Base-by-base conservation (phyloP, 2,113 vertebrate species). In the Phalacrocorax pelagicus region DNA sequence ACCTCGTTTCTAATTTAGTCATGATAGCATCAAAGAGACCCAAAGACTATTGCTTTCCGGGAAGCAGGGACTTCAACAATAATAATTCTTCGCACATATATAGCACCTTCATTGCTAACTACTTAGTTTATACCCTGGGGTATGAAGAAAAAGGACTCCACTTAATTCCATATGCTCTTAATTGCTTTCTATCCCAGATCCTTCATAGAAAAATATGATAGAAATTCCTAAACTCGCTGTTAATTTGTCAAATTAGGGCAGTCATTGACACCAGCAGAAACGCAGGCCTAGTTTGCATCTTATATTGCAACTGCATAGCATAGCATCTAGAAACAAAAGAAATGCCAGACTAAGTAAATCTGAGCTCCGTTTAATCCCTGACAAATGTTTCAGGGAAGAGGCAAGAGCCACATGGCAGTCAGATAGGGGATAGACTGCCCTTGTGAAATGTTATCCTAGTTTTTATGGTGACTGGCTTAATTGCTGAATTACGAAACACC, bases 241-340 rank as follows among this genome's bases (percentile, higher is more conserved):
- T 95, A 96, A 93, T 95, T 96, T 96, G 86, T 93, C 82, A 93
- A 97, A 97, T 86, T 85, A 95, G 95, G 86, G 40, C 95, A 96
- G 84, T 81, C 95, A 86, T 61, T 90, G 86, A 83, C 78, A 97
- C 81, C 21, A 57, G 81, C 63, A 95, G 74, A 92, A 94, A 88
- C 2, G 12, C 75, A 91, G 79, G 79, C 86, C 96, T 95, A 70
- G 69, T 95, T 97, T 91, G 85, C 73, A 82, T 82, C 77, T 87
- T 90, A 46, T 16, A 59, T 67, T 88, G 78, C 86, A 90, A 78
- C 81, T 82, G 86, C 89, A 66, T 12, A 81, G 94, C 81, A 12
- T 73, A 86, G 38, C 74, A 74, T 67, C 59, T 88, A 92, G 92
- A 97, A 97, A 96, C 94, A 95, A 95, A 96, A 82, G 87, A 88